Conservation (phyloP, 2,113 vertebrate genomes). For the Reinhardtius hippoglossoides region DNA sequence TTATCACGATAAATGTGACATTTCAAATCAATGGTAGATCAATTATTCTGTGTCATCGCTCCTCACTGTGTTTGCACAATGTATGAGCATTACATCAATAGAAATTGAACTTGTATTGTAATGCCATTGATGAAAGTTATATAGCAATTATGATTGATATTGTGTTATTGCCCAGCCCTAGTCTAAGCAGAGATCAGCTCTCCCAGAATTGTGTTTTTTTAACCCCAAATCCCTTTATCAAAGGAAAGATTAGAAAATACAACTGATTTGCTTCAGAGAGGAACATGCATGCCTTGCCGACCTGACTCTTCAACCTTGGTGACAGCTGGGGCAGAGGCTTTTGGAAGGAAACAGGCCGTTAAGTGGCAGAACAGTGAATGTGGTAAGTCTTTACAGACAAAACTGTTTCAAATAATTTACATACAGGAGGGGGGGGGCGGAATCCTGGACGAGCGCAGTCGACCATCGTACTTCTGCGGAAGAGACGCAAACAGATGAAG, state of each 20-base stretch:
- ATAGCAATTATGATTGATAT: too few relatives aligned
- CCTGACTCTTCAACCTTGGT: slow-evolving; percentile 70
- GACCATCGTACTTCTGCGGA: slow-evolving; percentile 71
- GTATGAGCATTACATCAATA: too few relatives aligned
- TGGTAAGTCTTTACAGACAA: background rate
- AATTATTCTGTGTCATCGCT: too few relatives aligned
- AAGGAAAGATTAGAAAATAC: slow-evolving; percentile 4
- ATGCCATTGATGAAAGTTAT: too few relatives aligned
- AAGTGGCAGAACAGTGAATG: background rate
- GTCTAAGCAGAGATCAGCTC: background rate
- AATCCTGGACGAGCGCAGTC: slow-evolving; percentile 76
- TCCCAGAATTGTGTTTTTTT: background rate
- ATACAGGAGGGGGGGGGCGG: slow-evolving; percentile 73
- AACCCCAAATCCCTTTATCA: slow-evolving; percentile 1
- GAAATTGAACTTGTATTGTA: too few relatives aligned
- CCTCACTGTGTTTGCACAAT: too few relatives aligned
- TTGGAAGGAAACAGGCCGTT: slow-evolving; percentile 53
- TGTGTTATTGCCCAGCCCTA: too few relatives aligned
- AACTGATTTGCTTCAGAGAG: slow-evolving; percentile 12
- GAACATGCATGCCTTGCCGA: slow-evolving; percentile 63
- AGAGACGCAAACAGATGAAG: background rate
- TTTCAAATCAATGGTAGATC: too few relatives aligned
- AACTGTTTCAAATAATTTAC: slow-evolving; percentile 36
- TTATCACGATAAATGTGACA: too few relatives aligned
- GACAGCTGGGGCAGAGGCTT: slow-evolving; percentile 63